These are phyloP conservation scores for Tricholaema leucomelas DNA, from an alignment of 2,113 vertebrate species.

Conservation along the genomic window DNA sequence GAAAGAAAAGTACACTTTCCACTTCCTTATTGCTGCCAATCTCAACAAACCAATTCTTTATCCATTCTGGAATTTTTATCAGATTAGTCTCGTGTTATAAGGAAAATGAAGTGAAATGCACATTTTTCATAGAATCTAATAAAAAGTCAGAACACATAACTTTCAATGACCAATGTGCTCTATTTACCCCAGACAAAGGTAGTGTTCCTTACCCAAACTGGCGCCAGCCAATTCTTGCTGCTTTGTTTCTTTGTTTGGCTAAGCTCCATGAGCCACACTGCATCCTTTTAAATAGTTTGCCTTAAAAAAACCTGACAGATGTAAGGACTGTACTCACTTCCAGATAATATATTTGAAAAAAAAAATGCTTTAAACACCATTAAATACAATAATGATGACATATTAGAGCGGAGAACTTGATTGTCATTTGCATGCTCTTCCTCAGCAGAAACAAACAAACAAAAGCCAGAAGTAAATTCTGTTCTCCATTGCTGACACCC, in stretches of 20 bases:
- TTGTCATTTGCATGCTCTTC: not conserved
- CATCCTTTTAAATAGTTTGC: not conserved
- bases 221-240: not conserved
- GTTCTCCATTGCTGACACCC: not conserved
- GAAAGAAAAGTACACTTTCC: not conserved
- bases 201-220: not conserved
- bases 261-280: not conserved
- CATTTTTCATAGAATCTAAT: not conserved
- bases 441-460: not conserved
- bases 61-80: constrained; percentile 52
- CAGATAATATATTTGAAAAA: not conserved
- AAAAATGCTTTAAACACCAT: not conserved
- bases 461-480: not conserved
- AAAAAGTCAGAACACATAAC: not conserved
- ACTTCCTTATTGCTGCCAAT: not conserved
- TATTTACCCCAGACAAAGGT: not conserved
- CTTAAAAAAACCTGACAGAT: not conserved
- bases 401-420: not conserved
- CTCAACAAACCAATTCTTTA: constrained; percentile 53
- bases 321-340: not conserved
- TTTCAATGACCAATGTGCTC: not conserved
- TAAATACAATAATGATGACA: not conserved
- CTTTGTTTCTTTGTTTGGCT: not conserved
- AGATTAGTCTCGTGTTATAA: constrained; percentile 8
- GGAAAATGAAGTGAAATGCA: constrained; percentile 10